Base-by-base conservation (phyloP, 2,888 invertebrate genomes). In the Eristalinus sepulchralis region DNA sequence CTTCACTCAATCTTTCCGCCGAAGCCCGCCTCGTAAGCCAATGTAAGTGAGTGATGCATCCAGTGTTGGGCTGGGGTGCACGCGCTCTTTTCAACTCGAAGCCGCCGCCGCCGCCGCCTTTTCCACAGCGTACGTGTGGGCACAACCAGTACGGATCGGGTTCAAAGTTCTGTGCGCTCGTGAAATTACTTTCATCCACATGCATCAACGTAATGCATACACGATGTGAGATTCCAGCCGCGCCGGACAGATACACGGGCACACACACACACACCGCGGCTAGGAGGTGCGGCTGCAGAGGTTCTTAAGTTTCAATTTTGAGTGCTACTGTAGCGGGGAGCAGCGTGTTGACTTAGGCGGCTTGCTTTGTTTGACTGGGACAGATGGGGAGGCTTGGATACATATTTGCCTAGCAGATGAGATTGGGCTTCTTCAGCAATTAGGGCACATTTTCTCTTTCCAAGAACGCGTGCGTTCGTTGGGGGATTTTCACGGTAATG, bases 111-210 rank as follows among this genome's bases (percentile, higher is more conserved):
- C 27, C 5, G 27, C 27, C 27, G 67, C 66, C 47, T 72, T 67
- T 55, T 53, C 34, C 10, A 53, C 71, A 75, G 67, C 17, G 47
- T 47, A 82, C 73, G 73, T 82, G 82, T 85, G 72, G 82, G 82
- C 85, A 82, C 77, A 73, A 82, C 85, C 67, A 62, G 47, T 47
- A 81, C 84, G 64, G 85, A 78, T 70, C 82, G 85, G 70, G 85
- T 85, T 85, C 85, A 85, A 85, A 85, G 85, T 85, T 85, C 82
- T 77, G 33, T 66, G 76, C 68, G 81, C 77, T 85, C 39, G 72
- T 20, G 71, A 75, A 73, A 60, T 55, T 75, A 36, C 70, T 75
- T 80, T 76, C 62, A 67, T 57, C 53, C 76, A 77, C 53, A 85
- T 84, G 67, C 62, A 81, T 72, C 62, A 39, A 64, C 13, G 27